Conservation (phyloP, 2,113 vertebrate species). For the Malaclemys terrapin region DNA sequence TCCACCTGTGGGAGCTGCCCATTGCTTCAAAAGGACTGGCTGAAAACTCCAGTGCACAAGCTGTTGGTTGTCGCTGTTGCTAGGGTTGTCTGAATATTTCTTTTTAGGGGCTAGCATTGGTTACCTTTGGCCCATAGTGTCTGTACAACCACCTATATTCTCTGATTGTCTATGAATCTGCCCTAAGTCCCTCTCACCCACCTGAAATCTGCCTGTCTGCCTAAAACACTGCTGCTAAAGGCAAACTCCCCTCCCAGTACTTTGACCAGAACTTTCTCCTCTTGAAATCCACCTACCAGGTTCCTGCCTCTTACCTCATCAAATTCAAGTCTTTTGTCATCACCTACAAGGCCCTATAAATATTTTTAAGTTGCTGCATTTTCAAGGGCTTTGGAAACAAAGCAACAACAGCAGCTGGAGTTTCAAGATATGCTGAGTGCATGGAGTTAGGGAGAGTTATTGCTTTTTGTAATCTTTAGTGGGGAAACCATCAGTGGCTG, state of each 20-base stretch:
- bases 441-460: conserved; percentile 8
- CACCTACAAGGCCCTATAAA: neutral
- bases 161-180: neutral
- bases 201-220: neutral
- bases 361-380: neutral
- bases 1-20: neutral
- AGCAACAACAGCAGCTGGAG: conserved; percentile 35
- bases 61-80: neutral
- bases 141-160: neutral
- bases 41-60: neutral
- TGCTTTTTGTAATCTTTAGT: neutral
- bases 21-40: neutral
- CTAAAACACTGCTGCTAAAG: neutral
- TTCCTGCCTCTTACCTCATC: neutral
- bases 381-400: neutral
- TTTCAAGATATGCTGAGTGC: conserved; percentile 22
- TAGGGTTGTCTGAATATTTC: neutral
- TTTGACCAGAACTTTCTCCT: neutral
- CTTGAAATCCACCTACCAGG: neutral
- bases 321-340: neutral
- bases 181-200: neutral
- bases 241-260: neutral
- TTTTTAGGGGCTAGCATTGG: neutral
- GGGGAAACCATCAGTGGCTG: accelerated
- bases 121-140: neutral